Percentiles rank a stretch among this genome's conserved stretches.
Conservation (phyloP, 1,140 invertebrate genomes). For the Melitaea cinxia region DNA sequence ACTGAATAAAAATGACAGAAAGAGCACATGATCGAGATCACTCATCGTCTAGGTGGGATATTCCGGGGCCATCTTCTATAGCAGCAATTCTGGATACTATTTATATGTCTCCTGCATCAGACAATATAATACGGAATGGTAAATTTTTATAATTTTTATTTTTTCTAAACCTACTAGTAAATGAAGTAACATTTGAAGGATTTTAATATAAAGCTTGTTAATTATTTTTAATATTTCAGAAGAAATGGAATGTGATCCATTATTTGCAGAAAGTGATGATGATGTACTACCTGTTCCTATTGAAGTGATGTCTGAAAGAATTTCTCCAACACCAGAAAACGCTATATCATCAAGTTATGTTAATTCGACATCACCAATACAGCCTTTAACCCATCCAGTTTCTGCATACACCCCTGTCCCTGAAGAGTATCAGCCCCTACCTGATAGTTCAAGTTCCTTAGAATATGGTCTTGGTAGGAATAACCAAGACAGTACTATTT, state of each 20-base stretch:
- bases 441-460: constrained; percentile 71
- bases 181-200: too few relatives aligned
- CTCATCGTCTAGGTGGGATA: constrained; percentile 67
- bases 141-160: constrained; percentile 28
- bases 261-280: constrained; percentile 80
- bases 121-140: constrained; percentile 68
- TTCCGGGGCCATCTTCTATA: constrained; percentile 73
- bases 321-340: constrained; percentile 51
- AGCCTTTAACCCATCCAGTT: constrained; percentile 52
- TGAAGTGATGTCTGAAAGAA: constrained; percentile 43
- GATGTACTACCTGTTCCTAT: constrained; percentile 66
- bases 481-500: constrained; percentile 50
- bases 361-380: constrained; percentile 67
- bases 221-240: constrained; percentile 53
- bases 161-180: too few relatives aligned
- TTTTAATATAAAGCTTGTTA: too few relatives aligned
- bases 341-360: constrained; percentile 69
- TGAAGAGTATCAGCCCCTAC: constrained; percentile 74
- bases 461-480: constrained; percentile 52
- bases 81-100: constrained; percentile 76
- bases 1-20: constrained; percentile 61
- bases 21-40: constrained; percentile 69
- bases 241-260: constrained; percentile 78
- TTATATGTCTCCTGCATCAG: constrained; percentile 70
- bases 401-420: constrained; percentile 67